A percentile compares a stretch with the other conserved stretches of the same genome.
Conservation (phyloP, 1,140 invertebrate species). For the Ruditapes philippinarum region DNA sequence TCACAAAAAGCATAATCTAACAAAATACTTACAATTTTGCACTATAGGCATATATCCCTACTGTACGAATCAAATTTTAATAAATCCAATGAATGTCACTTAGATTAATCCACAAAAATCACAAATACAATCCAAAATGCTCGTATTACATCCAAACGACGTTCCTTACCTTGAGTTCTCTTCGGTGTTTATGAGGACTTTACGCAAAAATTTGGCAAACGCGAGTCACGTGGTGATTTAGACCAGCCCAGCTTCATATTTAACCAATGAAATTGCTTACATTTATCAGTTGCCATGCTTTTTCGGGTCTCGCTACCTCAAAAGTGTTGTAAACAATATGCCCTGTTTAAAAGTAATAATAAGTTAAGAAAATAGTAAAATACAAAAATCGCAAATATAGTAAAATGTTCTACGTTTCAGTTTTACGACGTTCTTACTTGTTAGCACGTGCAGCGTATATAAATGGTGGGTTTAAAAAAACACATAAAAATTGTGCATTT, state of each 20-base stretch:
- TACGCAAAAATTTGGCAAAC: constrained; percentile 23
- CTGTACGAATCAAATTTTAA: background rate
- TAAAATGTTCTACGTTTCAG: too few species aligned
- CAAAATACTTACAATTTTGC: background rate
- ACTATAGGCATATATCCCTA: background rate
- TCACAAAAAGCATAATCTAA: too few species aligned
- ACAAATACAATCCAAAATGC: background rate
- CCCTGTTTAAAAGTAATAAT: background rate
- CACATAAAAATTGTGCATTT: too few species aligned
- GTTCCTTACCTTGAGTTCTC: constrained; percentile 15
- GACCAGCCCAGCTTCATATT: constrained; percentile 26
- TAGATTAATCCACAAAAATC: constrained; percentile 32
- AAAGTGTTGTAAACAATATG: background rate
- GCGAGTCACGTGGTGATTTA: background rate
- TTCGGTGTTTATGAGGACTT: constrained; percentile 35
- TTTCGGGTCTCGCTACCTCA: background rate
- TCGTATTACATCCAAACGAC: background rate
- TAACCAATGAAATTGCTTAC: constrained; percentile 10
- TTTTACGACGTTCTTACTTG: too few species aligned
- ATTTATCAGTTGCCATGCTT: background rate
- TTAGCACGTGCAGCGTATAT: too few species aligned
- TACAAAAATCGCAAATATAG: too few species aligned
- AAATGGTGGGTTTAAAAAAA: too few species aligned
- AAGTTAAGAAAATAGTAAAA: background rate
- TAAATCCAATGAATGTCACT: constrained; percentile 38